Evolutionary conservation across 2,797 vertebrate species (phyloP).

Genomic region (Labeo calbasu): DNA sequence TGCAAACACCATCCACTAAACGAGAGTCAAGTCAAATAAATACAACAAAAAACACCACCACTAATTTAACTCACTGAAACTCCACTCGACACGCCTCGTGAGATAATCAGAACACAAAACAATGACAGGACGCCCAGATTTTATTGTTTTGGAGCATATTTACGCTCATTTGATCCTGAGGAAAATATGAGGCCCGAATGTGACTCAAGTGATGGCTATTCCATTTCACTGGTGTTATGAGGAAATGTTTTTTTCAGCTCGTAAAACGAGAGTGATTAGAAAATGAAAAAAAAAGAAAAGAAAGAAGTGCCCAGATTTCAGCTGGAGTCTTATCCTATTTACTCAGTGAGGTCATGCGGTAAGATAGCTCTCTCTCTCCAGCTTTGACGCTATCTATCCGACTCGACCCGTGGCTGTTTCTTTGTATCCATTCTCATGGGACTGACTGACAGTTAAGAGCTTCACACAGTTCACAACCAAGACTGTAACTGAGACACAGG

Average conservation of each 20-base stretch:
- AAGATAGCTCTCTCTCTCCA: slow-evolving; percentile 21
- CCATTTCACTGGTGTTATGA: slow-evolving; percentile 29
- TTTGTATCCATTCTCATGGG: slow-evolving; percentile 36
- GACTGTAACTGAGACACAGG: slow-evolving; percentile 16
- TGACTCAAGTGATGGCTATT: slow-evolving; percentile 32
- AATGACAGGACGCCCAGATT: slow-evolving; percentile 17
- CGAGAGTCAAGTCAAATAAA: background rate
- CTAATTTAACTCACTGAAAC: background rate
- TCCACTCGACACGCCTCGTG: background rate
- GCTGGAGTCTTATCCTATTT: slow-evolving; percentile 52
- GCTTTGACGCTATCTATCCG: slow-evolving; percentile 22
- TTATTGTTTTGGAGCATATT: slow-evolving; percentile 38
- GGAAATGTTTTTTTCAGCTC: slow-evolving; percentile 14
- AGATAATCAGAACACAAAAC: slow-evolving; percentile 19
- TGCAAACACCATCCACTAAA: background rate
- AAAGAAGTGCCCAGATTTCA: slow-evolving; percentile 35
- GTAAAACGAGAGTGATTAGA: slow-evolving; percentile 30
- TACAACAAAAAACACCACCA: background rate
- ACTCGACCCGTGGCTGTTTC: slow-evolving; percentile 19
- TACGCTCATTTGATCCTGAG: slow-evolving; percentile 29
- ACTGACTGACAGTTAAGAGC: slow-evolving; percentile 46
- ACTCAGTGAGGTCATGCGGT: slow-evolving; percentile 51
- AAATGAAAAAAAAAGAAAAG: slow-evolving; percentile 11
- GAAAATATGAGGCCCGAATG: slow-evolving; percentile 23
- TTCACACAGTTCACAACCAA: slow-evolving; percentile 43